These are phyloP conservation scores for Lutjanus argentimaculatus DNA, from an alignment of 2,797 vertebrate species.

Conservation along the genomic window DNA sequence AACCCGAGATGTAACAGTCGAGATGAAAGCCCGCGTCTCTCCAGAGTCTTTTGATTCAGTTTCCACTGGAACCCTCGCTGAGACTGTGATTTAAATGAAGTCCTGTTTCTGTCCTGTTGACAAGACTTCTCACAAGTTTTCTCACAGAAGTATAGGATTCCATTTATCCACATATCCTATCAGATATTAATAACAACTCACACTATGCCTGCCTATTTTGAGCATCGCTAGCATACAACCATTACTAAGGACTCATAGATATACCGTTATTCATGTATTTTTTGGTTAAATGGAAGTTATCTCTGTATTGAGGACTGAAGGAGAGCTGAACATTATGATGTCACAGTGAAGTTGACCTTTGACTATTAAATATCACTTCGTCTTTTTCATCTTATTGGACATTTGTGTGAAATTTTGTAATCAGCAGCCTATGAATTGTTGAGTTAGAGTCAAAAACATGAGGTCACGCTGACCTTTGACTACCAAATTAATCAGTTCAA, in stretches of 20 bases:
- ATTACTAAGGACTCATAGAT: background rate
- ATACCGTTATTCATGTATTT: background rate
- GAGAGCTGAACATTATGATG: no score
- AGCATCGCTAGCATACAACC: background rate
- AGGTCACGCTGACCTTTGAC: no score
- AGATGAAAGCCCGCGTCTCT: slow-evolving; percentile 65
- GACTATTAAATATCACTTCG: no score
- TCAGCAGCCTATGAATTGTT: no score
- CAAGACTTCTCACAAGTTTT: slow-evolving; percentile 16
- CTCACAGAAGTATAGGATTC: slow-evolving; percentile 4
- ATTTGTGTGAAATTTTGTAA: no score
- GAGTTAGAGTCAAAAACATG: no score
- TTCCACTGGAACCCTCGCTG: slow-evolving; percentile 49
- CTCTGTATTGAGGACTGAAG: no score
- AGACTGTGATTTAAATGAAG: slow-evolving; percentile 58
- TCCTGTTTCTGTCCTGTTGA: slow-evolving; percentile 28
- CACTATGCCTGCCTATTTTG: background rate
- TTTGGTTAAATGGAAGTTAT: no score
- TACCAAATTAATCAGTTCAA: no score
- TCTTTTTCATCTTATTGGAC: no score
- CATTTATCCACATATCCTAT: background rate
- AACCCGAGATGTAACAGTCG: slow-evolving; percentile 54
- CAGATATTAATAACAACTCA: slow-evolving; percentile 1
- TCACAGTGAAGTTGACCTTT: no score
- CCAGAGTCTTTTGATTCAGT: slow-evolving; percentile 53